Percentiles rank a stretch among this genome's conserved stretches.
Conservation (phyloP, 2,888 invertebrate genomes). For the Drosophila kambysellisi region DNA sequence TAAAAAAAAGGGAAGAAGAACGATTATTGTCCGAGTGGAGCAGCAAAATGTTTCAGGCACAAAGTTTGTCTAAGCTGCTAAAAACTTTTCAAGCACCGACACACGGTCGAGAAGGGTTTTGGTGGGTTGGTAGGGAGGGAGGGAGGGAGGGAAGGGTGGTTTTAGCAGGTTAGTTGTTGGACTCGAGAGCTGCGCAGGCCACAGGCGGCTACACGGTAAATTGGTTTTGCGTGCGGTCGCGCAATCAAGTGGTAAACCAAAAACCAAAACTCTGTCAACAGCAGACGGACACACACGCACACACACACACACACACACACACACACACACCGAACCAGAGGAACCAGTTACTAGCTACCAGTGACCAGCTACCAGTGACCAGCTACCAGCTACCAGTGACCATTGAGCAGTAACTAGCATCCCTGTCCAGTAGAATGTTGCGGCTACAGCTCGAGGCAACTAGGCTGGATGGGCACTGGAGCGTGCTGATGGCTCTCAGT, state of each 20-base stretch:
- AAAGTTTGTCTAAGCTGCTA: slow-evolving; percentile 44
- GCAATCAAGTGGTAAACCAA: slow-evolving; percentile 68
- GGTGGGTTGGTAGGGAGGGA: not conserved
- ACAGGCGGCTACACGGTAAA: slow-evolving; percentile 61
- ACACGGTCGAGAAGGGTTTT: slow-evolving; percentile 2
- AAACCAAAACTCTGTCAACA: slow-evolving; percentile 65
- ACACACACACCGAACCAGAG: not conserved
- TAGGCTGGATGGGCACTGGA: slow-evolving; percentile 18
- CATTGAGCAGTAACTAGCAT: slow-evolving; percentile 18
- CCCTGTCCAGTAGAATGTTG: slow-evolving; percentile 7
- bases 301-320: slow-evolving; percentile 9
- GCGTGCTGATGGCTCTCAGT: slow-evolving; percentile 38
- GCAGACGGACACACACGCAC: slow-evolving; percentile 20
- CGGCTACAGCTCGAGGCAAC: slow-evolving; percentile 5
- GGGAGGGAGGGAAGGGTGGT: slow-evolving; percentile 8
- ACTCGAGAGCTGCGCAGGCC: slow-evolving; percentile 31
- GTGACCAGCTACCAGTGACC: too few species aligned
- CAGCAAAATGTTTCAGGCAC: slow-evolving; percentile 29
- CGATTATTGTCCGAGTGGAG: slow-evolving; percentile 1
- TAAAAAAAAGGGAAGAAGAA: not conserved
- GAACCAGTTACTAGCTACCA: slow-evolving; percentile 4
- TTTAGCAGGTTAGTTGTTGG: slow-evolving; percentile 24
- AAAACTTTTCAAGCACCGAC: slow-evolving; percentile 42
- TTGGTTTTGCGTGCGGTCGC: slow-evolving; percentile 71
- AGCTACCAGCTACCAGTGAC: not conserved